Evolutionary conservation across 2,797 vertebrate species (phyloP).

Genomic region (Sardinella longiceps): DNA sequence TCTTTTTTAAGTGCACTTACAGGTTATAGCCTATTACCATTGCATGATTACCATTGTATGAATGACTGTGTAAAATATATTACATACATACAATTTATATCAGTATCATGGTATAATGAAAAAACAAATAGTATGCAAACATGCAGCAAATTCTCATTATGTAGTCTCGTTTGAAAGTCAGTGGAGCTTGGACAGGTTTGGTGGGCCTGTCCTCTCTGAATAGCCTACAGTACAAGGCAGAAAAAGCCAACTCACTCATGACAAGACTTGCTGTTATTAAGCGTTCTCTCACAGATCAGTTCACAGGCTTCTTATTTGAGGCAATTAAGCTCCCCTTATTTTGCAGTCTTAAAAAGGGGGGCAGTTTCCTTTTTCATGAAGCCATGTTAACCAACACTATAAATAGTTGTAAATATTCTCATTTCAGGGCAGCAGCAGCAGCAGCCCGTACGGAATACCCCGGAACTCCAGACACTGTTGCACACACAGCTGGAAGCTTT

Average conservation of each 20-base stretch:
- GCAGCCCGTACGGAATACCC: background rate
- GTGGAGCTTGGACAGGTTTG: background rate
- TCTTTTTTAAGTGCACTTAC: background rate
- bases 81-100: background rate
- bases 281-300: background rate
- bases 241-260: background rate
- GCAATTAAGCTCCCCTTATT: background rate
- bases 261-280: background rate
- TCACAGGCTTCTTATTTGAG: background rate
- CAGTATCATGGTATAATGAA: background rate
- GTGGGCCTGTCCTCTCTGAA: background rate
- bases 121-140: background rate
- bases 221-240: conserved; percentile 6
- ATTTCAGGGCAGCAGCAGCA: conserved; percentile 37
- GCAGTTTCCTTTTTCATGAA: background rate
- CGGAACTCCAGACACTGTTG: conserved; percentile 49
- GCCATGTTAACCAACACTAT: background rate
- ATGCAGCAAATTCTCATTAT: background rate
- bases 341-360: background rate
- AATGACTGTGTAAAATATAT: too few relatives aligned
- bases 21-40: too few relatives aligned
- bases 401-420: background rate
- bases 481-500: conserved; percentile 78
- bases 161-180: background rate
- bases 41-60: too few relatives aligned